Conservation (phyloP, 1,140 invertebrate species). For the Drosophila arizonae region DNA sequence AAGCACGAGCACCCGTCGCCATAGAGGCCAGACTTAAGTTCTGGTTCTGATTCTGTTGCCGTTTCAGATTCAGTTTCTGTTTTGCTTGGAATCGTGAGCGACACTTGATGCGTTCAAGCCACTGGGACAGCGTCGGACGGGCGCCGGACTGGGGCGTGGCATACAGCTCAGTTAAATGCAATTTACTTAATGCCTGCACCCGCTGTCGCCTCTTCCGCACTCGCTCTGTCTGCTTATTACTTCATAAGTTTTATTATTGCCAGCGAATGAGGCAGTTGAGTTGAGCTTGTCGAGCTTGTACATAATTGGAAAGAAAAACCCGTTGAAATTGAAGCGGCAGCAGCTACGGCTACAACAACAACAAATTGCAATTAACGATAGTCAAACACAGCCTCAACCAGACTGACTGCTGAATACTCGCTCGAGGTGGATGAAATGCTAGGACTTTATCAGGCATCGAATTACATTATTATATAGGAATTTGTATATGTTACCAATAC, state of each 20-base stretch:
- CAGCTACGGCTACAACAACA: constrained; percentile 13
- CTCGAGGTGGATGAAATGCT: background rate
- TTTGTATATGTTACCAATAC: too few species aligned
- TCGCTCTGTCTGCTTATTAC: constrained; percentile 47
- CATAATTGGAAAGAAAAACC: constrained; percentile 62
- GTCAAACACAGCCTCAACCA: constrained; percentile 38
- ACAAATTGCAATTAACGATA: constrained; percentile 57
- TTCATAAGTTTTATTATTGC: constrained; percentile 77
- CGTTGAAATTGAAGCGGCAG: constrained; percentile 52
- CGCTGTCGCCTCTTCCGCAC: constrained; percentile 26
- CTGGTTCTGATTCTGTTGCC: constrained; percentile 1
- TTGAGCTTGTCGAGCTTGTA: constrained; percentile 48
- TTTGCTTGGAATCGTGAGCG: constrained; percentile 24
- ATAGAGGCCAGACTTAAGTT: background rate
- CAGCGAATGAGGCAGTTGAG: constrained; percentile 70
- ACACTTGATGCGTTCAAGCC: constrained; percentile 40
- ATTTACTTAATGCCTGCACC: constrained; percentile 54
- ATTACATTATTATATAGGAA: too few species aligned
- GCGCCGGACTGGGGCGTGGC: background rate
- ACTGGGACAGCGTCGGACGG: constrained; percentile 4
- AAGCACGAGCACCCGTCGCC: constrained; percentile 12
- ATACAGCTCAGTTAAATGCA: constrained; percentile 50
- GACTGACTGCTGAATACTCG: background rate
- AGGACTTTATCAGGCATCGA: too few species aligned
- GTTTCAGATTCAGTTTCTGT: constrained; percentile 14